Evolutionary conservation across 1,140 invertebrate genomes (phyloP).

Genomic region (Mercenaria mercenaria): DNA sequence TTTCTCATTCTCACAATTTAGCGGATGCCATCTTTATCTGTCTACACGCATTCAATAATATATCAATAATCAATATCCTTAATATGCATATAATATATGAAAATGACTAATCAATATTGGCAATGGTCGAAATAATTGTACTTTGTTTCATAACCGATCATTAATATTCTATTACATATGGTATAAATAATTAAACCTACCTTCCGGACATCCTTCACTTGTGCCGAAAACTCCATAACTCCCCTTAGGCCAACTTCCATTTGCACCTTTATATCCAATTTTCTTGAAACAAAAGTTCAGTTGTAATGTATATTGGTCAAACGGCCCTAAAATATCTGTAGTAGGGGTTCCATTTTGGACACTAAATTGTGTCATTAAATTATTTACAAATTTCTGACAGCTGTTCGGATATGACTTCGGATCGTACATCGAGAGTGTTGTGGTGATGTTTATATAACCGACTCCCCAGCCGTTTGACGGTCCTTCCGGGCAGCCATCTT

Average conservation of each 20-base stretch:
- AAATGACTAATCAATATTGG: no score
- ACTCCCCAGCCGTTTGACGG: not conserved
- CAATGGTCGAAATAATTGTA: no score
- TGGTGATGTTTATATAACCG: not conserved
- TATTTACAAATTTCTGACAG: not conserved
- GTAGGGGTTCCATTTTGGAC: not conserved
- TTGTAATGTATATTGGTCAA: constrained; percentile 11
- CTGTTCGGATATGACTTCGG: not conserved
- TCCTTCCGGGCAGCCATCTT: not conserved
- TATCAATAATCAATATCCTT: no score
- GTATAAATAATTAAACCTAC: no score
- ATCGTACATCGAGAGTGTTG: not conserved
- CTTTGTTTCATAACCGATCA: no score
- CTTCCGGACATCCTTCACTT: not conserved
- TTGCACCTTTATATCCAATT: not conserved
- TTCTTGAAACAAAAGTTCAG: not conserved
- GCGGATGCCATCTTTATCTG: no score
- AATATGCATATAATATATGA: no score
- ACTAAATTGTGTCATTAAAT: not conserved
- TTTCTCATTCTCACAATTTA: no score
- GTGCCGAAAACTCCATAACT: not conserved
- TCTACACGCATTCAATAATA: no score
- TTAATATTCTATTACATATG: no score
- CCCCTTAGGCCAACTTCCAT: not conserved
- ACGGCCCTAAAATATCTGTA: constrained; percentile 1